Conservation (phyloP, 1,140 invertebrate species). For the Cotesia chilonis region DNA sequence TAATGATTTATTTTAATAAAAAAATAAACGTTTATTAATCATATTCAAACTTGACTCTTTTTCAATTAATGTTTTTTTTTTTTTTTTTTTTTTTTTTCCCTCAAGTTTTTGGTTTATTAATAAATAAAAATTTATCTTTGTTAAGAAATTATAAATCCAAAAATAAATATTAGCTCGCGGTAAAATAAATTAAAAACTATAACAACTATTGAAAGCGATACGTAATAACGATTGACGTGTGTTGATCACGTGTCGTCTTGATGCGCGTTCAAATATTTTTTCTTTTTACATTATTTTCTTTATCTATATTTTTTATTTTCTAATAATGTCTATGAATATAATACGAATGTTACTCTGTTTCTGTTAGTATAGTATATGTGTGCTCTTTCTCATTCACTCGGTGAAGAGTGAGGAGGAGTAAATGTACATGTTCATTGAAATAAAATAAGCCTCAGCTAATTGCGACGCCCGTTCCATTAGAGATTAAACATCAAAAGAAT, state of each 20-base stretch:
- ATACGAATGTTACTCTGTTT: neutral
- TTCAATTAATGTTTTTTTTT: no score
- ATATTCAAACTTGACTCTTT: no score
- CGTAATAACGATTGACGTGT: slow-evolving; percentile 55
- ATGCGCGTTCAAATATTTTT: slow-evolving; percentile 51
- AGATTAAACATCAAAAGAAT: slow-evolving; percentile 58
- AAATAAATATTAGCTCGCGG: slow-evolving; percentile 41
- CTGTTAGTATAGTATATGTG: neutral
- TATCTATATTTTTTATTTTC: neutral
- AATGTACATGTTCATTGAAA: slow-evolving; percentile 22
- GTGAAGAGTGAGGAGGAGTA: neutral
- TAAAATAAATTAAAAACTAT: neutral
- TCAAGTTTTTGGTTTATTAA: no score
- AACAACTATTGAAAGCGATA: slow-evolving; percentile 51
- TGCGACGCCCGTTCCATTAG: slow-evolving; percentile 54
- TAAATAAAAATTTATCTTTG: no score
- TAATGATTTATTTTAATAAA: no score
- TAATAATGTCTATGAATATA: neutral
- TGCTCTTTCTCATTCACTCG: slow-evolving; percentile 1
- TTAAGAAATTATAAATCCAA: no score
- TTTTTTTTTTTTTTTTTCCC: no score
- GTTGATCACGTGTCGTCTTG: slow-evolving; percentile 49
- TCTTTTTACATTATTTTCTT: neutral
- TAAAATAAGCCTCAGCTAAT: slow-evolving; percentile 54
- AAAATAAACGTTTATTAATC: no score